phyloP scores from a whole-genome alignment of 2,797 vertebrate species.

The Sphenodon punctatus region DNA sequence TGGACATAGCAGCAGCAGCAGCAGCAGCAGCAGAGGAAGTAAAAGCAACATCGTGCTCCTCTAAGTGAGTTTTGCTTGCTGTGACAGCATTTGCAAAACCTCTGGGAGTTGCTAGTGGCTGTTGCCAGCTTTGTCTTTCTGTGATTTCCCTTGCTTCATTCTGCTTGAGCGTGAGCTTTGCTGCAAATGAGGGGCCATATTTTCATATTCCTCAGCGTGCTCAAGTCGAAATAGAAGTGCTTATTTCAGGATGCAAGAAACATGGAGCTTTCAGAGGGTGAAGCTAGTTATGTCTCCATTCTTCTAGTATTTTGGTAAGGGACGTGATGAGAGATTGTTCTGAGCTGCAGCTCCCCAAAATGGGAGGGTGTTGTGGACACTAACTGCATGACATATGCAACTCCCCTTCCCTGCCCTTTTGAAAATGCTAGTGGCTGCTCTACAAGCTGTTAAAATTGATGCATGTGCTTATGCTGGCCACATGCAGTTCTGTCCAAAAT shows the following conservation, averaged over 20 bases:
- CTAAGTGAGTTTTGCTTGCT: background rate
- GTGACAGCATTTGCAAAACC: background rate
- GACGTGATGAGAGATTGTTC: background rate
- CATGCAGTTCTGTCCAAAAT: background rate
- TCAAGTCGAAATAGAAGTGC: background rate
- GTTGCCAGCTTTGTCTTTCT: background rate
- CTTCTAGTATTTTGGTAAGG: background rate
- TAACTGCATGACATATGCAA: background rate
- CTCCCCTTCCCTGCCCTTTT: too few species aligned
- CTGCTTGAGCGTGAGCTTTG: rapidly evolving
- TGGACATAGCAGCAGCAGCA: background rate
- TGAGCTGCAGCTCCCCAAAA: background rate
- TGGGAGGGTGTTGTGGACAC: background rate
- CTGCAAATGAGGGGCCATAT: background rate
- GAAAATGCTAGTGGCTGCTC: background rate
- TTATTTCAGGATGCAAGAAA: background rate
- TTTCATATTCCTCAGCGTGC: background rate
- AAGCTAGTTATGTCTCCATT: background rate
- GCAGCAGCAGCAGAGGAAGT: too few species aligned
- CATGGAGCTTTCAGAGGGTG: background rate
- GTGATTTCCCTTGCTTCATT: background rate
- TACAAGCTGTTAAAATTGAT: background rate
- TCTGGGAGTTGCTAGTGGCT: background rate
- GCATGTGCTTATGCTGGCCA: background rate
- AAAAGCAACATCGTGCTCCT: background rate